A percentile compares a stretch with the other conserved stretches of the same genome.
Evolutionary conservation across 2,888 invertebrate species (phyloP).

Genomic region (Microctonus brassicae): DNA sequence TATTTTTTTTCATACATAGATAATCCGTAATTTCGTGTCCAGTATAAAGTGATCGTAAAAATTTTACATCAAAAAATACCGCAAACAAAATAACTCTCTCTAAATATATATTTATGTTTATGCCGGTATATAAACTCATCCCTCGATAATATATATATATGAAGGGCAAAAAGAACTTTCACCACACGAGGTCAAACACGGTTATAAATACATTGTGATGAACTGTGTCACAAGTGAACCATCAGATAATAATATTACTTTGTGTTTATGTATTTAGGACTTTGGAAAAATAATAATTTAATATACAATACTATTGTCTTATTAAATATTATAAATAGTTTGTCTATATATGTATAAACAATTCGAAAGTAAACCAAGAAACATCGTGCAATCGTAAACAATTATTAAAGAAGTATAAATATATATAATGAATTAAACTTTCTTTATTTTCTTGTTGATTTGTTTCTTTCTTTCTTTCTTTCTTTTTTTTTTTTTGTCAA

Average conservation of each 20-base stretch:
- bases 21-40: no score
- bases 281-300: not conserved
- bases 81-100: not conserved
- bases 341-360: not conserved
- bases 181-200: not conserved
- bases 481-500: no score
- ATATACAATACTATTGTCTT: no score
- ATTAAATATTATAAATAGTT: no score
- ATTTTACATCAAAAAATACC: not conserved
- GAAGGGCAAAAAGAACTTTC: constrained; percentile 16
- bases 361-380: not conserved
- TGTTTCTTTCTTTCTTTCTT: no score
- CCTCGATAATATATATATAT: no score
- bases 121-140: not conserved
- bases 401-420: not conserved
- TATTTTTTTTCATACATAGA: no score
- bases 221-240: not conserved
- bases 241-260: not conserved
- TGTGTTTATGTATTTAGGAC: not conserved
- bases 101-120: not conserved
- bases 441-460: not conserved
- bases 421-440: not conserved
- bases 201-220: not conserved
- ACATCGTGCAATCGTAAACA: not conserved
- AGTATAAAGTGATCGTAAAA: constrained; percentile 7